Evolutionary conservation across 2,797 vertebrate genomes (phyloP).

Genomic region (Cuculus canorus): DNA sequence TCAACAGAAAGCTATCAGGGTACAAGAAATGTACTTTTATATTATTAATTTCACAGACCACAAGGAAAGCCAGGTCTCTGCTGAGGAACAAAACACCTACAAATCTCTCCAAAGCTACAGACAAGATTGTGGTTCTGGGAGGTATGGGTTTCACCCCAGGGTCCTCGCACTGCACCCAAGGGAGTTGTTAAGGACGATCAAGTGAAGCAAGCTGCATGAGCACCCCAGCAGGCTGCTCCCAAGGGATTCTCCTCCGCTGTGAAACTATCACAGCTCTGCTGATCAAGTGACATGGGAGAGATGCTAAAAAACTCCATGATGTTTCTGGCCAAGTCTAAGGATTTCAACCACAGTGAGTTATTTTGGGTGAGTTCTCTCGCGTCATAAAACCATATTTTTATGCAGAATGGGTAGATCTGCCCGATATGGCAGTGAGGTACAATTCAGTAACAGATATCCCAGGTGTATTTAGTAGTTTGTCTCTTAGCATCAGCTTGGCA

Average conservation of each 20-base stretch:
- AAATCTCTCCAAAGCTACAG: neutral
- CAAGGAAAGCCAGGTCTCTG: neutral
- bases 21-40: neutral
- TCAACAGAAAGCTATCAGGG: neutral
- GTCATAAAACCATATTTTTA: neutral
- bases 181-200: neutral
- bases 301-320: neutral
- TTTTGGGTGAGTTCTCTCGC: neutral
- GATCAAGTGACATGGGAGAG: neutral
- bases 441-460: neutral
- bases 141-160: neutral
- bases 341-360: neutral
- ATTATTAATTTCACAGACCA: neutral
- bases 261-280: neutral
- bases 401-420: neutral
- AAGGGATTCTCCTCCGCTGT: neutral
- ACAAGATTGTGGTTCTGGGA: accelerated
- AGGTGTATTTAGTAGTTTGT: neutral
- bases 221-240: accelerated
- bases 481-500: neutral
- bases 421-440: neutral
- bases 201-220: neutral
- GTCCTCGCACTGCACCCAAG: neutral
- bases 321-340: neutral
- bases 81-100: neutral